A percentile compares a stretch with the other conserved stretches of the same genome.
phyloP scores from a whole-genome alignment of 2,888 invertebrate genomes.

The Drosophila helvetica region DNA sequence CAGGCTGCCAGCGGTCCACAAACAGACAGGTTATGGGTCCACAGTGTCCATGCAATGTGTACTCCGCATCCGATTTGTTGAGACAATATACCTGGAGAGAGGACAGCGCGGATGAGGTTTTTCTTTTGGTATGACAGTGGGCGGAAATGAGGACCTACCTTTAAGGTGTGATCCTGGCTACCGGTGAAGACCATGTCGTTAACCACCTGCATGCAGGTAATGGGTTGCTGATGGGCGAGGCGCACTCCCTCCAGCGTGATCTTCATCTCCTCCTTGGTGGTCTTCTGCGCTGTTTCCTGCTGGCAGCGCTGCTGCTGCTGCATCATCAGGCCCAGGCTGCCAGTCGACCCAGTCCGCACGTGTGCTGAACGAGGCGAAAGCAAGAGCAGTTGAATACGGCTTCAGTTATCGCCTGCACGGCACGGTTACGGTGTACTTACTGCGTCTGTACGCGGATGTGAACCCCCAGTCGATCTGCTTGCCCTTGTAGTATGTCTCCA shows the following conservation, averaged over 20 bases:
- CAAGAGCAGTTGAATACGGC: neutral
- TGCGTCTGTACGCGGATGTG: slow-evolving; percentile 90
- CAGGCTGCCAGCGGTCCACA: slow-evolving; percentile 93
- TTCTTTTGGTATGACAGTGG: neutral
- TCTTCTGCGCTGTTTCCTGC: slow-evolving; percentile 62
- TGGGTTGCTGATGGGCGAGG: slow-evolving; percentile 96
- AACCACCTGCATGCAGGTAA: slow-evolving; percentile 94
- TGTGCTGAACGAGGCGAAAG: slow-evolving; percentile 86
- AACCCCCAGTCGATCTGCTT: slow-evolving; percentile 92
- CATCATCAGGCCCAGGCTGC: slow-evolving; percentile 84
- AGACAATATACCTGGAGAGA: slow-evolving; percentile 89
- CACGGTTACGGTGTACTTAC: slow-evolving; percentile 83
- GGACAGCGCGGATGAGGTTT: neutral
- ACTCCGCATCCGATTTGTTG: slow-evolving; percentile 91
- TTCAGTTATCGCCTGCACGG: neutral
- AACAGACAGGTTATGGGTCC: slow-evolving; percentile 96
- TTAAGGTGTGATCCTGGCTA: slow-evolving; percentile 96
- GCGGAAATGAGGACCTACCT: slow-evolving; percentile 85
- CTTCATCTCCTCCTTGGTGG: slow-evolving; percentile 87
- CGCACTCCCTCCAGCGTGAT: slow-evolving; percentile 90
- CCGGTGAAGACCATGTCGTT: slow-evolving; percentile 95
- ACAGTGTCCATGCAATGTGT: slow-evolving; percentile 96
- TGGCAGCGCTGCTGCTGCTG: slow-evolving; percentile 72
- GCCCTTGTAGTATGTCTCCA: slow-evolving; percentile 91
- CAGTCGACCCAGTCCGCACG: slow-evolving; percentile 91